A percentile compares a stretch with the other conserved stretches of the same genome.
These are phyloP conservation scores for Nettapus auritus DNA, from an alignment of 2,113 vertebrate genomes.

Conservation along the genomic window DNA sequence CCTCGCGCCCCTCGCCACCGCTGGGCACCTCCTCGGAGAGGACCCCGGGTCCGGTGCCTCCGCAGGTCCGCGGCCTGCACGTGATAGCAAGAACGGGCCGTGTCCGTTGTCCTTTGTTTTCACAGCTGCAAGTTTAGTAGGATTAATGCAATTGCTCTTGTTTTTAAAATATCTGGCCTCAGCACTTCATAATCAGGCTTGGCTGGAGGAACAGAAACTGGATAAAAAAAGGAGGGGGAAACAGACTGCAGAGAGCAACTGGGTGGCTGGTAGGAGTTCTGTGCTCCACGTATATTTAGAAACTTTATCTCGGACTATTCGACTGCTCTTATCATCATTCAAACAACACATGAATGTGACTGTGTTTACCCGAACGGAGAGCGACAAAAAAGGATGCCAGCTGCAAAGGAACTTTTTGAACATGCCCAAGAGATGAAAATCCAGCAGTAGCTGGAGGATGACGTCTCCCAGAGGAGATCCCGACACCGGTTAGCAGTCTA, in stretches of 20 bases:
- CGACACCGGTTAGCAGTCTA: accelerated
- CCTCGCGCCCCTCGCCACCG: background rate
- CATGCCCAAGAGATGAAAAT: background rate
- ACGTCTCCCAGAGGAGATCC: accelerated
- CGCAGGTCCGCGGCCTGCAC: background rate
- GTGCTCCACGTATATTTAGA: background rate
- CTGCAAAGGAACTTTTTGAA: background rate
- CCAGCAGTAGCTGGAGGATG: accelerated
- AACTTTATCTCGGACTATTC: background rate
- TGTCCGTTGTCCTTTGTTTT: background rate
- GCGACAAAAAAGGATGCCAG: background rate
- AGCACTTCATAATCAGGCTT: background rate
- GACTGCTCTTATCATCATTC: background rate
- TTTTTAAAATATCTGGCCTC: background rate
- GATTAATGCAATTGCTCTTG: background rate
- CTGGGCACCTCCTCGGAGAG: background rate
- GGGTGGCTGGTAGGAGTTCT: background rate
- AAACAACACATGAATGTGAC: background rate
- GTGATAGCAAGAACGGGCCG: background rate
- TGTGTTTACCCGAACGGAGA: background rate
- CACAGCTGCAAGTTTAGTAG: background rate
- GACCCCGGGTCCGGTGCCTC: background rate
- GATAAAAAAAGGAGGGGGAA: background rate
- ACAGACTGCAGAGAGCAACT: background rate
- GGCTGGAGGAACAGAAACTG: background rate